Evolutionary conservation across 1,140 invertebrate species (phyloP).

Genomic region (Ptiloglossa arizonensis): DNA sequence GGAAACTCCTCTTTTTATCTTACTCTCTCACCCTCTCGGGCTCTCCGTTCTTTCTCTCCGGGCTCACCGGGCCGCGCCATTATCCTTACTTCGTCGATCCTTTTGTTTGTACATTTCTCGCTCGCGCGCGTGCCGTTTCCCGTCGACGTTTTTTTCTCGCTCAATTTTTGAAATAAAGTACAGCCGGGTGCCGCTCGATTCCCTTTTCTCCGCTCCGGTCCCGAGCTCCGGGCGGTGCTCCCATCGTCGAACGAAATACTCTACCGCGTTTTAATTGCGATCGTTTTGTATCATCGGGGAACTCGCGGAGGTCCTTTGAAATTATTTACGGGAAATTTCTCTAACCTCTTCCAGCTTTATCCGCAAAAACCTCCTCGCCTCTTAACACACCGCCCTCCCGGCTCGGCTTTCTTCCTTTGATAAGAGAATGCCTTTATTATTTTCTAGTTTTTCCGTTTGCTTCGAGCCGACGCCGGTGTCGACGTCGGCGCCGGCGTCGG

Average conservation of each 20-base stretch:
- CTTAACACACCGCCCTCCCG: neutral
- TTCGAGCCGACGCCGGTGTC: neutral
- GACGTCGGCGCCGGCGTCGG: neutral
- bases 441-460: slow-evolving; percentile 19
- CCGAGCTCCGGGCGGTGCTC: neutral
- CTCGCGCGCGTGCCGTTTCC: neutral
- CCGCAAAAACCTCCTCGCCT: slow-evolving; percentile 10
- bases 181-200: neutral
- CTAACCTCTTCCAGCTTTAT: slow-evolving; percentile 7
- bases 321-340: slow-evolving; percentile 39
- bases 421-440: slow-evolving; percentile 44
- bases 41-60: neutral
- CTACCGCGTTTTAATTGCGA: slow-evolving; percentile 33
- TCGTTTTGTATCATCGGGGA: slow-evolving; percentile 33
- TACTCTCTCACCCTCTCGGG: too few species aligned
- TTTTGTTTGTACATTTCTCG: slow-evolving; percentile 15
- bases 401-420: slow-evolving; percentile 9
- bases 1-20: slow-evolving; percentile 14
- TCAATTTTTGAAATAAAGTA: slow-evolving; percentile 12
- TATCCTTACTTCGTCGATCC: slow-evolving; percentile 29
- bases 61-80: neutral
- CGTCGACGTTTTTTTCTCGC: too few species aligned
- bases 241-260: neutral
- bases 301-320: slow-evolving; percentile 8
- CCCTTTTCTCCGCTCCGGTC: neutral